phyloP scores from a whole-genome alignment of 2,888 invertebrate species.

The Drosophila kambysellisi region DNA sequence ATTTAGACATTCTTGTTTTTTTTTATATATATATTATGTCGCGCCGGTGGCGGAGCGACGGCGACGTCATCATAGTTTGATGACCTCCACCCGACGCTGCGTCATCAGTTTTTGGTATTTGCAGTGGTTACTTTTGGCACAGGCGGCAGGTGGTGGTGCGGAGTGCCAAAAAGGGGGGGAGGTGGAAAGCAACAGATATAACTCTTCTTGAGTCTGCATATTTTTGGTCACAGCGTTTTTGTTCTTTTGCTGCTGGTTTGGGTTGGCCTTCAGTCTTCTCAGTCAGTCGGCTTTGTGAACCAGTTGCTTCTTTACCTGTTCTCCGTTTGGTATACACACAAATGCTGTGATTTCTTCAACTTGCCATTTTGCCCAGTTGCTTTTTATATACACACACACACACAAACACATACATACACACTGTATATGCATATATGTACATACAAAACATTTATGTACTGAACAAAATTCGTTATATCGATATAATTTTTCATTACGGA shows the following conservation, averaged over 20 bases:
- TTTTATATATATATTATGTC: slow-evolving; percentile 25
- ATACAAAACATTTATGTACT: neutral
- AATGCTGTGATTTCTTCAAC: slow-evolving; percentile 36
- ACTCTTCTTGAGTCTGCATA: slow-evolving; percentile 56
- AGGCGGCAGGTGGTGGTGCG: neutral
- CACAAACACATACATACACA: neutral
- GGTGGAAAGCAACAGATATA: slow-evolving; percentile 31
- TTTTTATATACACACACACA: slow-evolving; percentile 23
- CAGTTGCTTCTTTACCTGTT: slow-evolving; percentile 65
- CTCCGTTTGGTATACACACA: slow-evolving; percentile 53
- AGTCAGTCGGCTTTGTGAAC: slow-evolving; percentile 54
- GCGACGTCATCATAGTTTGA: slow-evolving; percentile 79
- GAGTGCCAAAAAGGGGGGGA: neutral
- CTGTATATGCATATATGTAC: slow-evolving; percentile 1
- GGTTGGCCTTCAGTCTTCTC: slow-evolving; percentile 53
- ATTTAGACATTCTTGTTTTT: neutral
- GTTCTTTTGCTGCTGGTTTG: slow-evolving; percentile 22
- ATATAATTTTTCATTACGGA: slow-evolving; percentile 49
- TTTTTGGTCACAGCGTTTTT: slow-evolving; percentile 68
- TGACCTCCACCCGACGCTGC: slow-evolving; percentile 70
- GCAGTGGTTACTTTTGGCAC: slow-evolving; percentile 7
- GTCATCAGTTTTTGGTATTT: slow-evolving; percentile 72
- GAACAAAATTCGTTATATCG: slow-evolving; percentile 28
- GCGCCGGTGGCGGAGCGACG: slow-evolving; percentile 8
- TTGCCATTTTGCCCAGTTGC: slow-evolving; percentile 40